Evolutionary conservation across 1,140 invertebrate species (phyloP), one percentile per base, ranked within the genome.

Genomic region (Ceratina calcarata): DNA sequence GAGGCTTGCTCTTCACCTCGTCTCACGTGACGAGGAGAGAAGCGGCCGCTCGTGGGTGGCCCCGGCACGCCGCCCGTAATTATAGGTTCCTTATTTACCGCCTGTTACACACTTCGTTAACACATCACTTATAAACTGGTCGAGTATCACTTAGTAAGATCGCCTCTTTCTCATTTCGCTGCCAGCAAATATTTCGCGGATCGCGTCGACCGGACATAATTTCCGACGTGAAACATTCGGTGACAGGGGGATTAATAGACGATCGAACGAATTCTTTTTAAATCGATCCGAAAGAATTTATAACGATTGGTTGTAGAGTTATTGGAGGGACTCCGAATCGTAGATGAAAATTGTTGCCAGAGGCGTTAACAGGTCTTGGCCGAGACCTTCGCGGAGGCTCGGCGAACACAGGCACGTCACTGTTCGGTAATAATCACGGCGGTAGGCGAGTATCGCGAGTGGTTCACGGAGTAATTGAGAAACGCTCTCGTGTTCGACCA

Each of bases 61-160:
- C 74, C 69, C 89, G 86, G 88, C 88, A 89, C 87, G 87, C 89
- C 87, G 86, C 70, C 86, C 90, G 84, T 93, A 93, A 93, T 92
- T 93, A 92, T 90, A 91, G 91, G 91, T 92, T 93, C 91, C 90
- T 92, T 92, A 92, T 92, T 93, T 93, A 92, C 89, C 90, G 91
- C 89, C 90, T 92, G 91, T 92, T 92, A 92, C 91, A 92, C 91
- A 92, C 91, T 93, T 92, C 91, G 92, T 93, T 92, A 93, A 88
- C 91, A 88, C 90, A 90, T 92, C 90, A 87, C 90, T 92, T 91
- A 90, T 92, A 91, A 92, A 92, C 89, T 87, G 89, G 86, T 89
- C 81, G 82, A 83, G 85, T 87, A 90, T 83, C 85, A 85, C 83
- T 85, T 85, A 77, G 53, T 64, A 68, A 64, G 24, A 61, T 85